Conservation (phyloP, 2,113 vertebrate species). For the Galbula dea region DNA sequence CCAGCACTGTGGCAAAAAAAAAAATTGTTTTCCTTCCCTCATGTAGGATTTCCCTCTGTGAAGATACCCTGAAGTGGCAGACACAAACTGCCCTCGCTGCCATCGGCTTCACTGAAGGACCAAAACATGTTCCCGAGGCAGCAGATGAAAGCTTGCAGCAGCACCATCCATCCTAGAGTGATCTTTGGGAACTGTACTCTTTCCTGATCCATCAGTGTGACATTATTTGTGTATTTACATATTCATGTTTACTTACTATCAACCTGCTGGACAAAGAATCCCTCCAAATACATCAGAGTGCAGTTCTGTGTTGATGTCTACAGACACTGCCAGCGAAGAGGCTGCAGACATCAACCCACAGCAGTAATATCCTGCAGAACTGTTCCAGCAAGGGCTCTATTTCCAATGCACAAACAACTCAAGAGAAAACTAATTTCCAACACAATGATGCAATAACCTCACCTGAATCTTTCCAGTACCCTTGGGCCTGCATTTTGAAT, state of each 20-base stretch:
- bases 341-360: accelerated
- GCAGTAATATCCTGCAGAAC: background rate
- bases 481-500: background rate
- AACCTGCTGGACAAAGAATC: background rate
- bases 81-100: background rate
- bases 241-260: background rate
- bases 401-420: background rate
- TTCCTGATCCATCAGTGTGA: background rate
- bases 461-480: background rate
- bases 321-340: background rate
- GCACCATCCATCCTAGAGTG: background rate
- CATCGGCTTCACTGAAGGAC: background rate
- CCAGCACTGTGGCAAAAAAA: background rate
- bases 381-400: background rate
- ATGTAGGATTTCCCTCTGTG: background rate
- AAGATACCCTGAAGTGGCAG: background rate
- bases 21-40: background rate
- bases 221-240: background rate
- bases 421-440: background rate
- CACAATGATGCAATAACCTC: background rate
- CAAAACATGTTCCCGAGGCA: background rate
- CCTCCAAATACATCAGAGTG: background rate
- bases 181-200: background rate
- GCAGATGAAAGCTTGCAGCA: background rate
- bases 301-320: background rate